Conservation (phyloP, 1,140 invertebrate species). For the Diabrotica virgifera region DNA sequence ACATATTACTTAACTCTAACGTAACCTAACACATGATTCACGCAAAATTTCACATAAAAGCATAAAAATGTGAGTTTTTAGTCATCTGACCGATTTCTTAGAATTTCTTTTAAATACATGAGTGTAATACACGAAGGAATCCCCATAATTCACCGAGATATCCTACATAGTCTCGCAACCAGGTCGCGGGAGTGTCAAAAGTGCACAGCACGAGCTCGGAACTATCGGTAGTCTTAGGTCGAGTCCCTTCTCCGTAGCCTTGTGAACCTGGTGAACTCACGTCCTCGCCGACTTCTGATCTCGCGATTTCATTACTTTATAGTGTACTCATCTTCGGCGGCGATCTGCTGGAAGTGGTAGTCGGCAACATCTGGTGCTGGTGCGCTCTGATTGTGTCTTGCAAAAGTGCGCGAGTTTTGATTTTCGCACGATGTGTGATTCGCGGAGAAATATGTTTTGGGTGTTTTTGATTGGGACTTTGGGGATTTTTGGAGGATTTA, state of each 20-base stretch:
- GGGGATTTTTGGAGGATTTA: background rate
- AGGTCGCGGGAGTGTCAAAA: conserved; percentile 11
- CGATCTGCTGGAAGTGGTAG: background rate
- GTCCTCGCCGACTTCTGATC: background rate
- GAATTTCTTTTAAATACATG: too few relatives aligned
- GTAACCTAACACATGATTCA: too few relatives aligned
- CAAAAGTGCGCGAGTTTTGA: background rate
- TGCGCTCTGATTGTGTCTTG: too few relatives aligned
- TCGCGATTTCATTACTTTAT: background rate
- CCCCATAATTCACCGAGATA: too few relatives aligned
- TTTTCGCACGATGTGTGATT: background rate
- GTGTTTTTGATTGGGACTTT: background rate
- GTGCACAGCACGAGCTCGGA: background rate
- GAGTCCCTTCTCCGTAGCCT: conserved; percentile 8
- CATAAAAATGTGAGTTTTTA: too few relatives aligned
- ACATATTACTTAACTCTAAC: too few relatives aligned
- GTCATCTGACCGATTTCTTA: too few relatives aligned
- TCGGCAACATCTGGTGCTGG: too few relatives aligned
- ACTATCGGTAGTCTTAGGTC: background rate
- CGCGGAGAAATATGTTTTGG: background rate
- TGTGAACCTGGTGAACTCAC: conserved; percentile 7
- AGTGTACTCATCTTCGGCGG: background rate
- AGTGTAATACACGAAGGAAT: too few relatives aligned
- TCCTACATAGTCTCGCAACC: background rate
- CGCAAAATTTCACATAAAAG: too few relatives aligned